Base-by-base conservation (phyloP, 2,113 vertebrate genomes). In the Acinonyx jubatus region DNA sequence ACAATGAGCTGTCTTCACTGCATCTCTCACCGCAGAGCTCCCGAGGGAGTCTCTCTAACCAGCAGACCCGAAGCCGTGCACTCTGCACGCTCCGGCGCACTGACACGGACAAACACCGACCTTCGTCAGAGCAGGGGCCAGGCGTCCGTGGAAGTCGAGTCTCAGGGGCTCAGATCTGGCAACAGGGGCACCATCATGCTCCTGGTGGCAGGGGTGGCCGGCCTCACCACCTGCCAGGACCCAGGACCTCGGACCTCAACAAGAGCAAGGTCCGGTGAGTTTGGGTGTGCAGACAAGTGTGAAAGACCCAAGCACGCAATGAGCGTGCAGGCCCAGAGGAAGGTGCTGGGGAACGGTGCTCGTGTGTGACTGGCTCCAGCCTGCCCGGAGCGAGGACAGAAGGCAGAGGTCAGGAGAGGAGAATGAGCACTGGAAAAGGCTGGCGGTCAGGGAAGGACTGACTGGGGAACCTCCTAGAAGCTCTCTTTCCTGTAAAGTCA, bases 331-430 rank as follows among this genome's bases (percentile, higher is more conserved):
- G n/a, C 38, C 73, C 13, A 8, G 21, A 38, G 73, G 73, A 29
- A 11, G 38, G 31, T 1, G 12, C 14, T 5, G 12, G 12, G 33
- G 55, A 12, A 3, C 0, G 9, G 27, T 4, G 52, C 38, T 18
- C 13, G 15, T 1, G 23, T 7, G 18, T 15, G 11, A 63, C 61
- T 10, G 21, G 71, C 38, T 1, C 38, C 73, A 74, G 48, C 23
- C 76, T 8, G 15, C 12, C 21, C 31, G 19, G 38, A 71, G 50
- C 2, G 1, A 33, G 48, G 21, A n/a, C 5, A 0, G 82, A 6
- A 7, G 18, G 52, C 6, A 14, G 79, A 19, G 21, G 50, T 48
- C 29, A 5, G 57, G 65, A 5, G 0, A 7, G 12, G 33, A 19
- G 18, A 36, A 12, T 18, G 14, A 7, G 25, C 7, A 2, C 38